Conservation (phyloP, 2,888 invertebrate species). For the Aethes cnicana region DNA sequence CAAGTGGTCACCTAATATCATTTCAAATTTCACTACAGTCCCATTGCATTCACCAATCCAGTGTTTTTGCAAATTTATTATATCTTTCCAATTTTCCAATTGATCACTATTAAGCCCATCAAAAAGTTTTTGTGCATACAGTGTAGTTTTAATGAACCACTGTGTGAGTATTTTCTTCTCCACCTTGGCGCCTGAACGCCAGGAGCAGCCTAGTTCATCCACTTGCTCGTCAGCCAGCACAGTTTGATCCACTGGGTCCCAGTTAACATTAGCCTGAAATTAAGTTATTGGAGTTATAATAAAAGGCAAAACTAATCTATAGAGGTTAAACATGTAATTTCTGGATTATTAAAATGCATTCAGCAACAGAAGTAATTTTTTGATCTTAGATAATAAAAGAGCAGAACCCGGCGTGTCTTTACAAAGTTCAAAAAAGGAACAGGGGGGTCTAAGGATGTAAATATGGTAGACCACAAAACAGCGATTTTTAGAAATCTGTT, state of each 20-base stretch:
- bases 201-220: constrained; percentile 93
- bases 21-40: constrained; percentile 85
- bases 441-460: no score
- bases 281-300: no score
- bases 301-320: no score
- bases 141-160: constrained; percentile 97
- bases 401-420: no score
- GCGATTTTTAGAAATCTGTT: no score
- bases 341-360: no score
- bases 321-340: no score
- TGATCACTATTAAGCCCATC: constrained; percentile 87
- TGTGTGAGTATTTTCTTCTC: constrained; percentile 94
- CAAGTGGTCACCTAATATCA: constrained; percentile 54
- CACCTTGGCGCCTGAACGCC: constrained; percentile 98
- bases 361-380: no score
- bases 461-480: no score
- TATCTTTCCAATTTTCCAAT: constrained; percentile 91
- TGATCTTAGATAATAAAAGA: no score
- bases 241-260: constrained; percentile 99
- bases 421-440: no score
- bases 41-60: constrained; percentile 96
- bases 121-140: constrained; percentile 87
- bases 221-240: constrained; percentile 99
- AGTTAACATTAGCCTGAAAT: constrained; percentile 92
- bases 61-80: constrained; percentile 91